These are phyloP conservation scores for Cardiocondyla obscurior DNA, from an alignment of 1,140 invertebrate species.

Conservation along the genomic window DNA sequence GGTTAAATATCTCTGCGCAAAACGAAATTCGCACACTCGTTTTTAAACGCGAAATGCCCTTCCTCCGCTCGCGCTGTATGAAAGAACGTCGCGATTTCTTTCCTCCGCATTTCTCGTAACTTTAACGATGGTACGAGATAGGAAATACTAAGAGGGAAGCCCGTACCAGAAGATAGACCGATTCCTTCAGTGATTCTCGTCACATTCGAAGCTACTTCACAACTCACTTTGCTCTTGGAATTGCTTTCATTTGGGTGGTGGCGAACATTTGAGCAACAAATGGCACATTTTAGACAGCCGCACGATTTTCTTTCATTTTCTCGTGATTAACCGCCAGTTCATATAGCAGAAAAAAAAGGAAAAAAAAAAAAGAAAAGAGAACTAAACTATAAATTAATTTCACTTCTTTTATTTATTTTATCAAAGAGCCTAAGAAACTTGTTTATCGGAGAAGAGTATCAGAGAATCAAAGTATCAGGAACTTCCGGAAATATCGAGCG, in stretches of 20 bases:
- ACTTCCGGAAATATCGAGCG: conserved; percentile 59
- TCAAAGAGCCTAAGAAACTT: no score
- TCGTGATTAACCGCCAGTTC: neutral
- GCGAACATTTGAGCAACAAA: conserved; percentile 4
- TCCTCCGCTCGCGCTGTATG: neutral
- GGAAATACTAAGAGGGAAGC: conserved; percentile 30
- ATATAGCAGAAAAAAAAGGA: neutral
- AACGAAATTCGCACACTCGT: conserved; percentile 26
- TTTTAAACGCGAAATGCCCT: neutral
- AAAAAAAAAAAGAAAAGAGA: neutral
- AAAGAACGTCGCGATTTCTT: conserved; percentile 42
- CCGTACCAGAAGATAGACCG: conserved; percentile 13
- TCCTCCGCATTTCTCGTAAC: conserved; percentile 11
- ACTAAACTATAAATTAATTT: neutral
- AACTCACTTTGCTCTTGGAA: conserved; percentile 28
- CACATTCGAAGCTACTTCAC: conserved; percentile 55
- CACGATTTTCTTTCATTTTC: neutral
- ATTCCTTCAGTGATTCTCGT: conserved; percentile 48
- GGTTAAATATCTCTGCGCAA: conserved; percentile 10
- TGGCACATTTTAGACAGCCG: conserved; percentile 7
- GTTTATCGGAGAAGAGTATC: no score
- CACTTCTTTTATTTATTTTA: neutral
- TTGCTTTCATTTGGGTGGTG: conserved; percentile 23
- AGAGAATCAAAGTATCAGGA: conserved; percentile 37
- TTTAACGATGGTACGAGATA: conserved; percentile 27